Conservation (phyloP, 2,888 invertebrate genomes). For the Dynastes grantii region DNA sequence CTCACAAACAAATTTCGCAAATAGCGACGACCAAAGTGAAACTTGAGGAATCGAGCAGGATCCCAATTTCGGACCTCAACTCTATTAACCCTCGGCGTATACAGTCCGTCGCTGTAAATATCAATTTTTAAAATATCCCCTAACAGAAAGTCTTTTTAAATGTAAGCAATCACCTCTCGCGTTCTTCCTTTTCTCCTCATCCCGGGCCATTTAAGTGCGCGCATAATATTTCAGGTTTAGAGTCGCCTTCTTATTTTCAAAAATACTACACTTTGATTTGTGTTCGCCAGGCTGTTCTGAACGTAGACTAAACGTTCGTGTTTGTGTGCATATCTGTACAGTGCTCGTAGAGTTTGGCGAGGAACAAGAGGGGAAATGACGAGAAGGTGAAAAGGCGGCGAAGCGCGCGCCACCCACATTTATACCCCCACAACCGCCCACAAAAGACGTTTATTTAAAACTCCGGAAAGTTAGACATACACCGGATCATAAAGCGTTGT, state of each 20-base stretch:
- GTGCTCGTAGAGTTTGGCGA: not conserved
- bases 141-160: constrained; percentile 13
- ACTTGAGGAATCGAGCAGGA: not conserved
- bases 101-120: constrained; percentile 5
- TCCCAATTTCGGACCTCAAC: constrained; percentile 22
- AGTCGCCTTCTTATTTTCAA: constrained; percentile 40
- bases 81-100: constrained; percentile 16
- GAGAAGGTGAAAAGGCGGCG: not conserved
- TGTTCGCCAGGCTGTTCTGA: constrained; percentile 26
- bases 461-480: not conserved
- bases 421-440: constrained; percentile 12
- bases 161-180: not conserved
- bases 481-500: not conserved
- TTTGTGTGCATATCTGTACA: no score
- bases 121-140: constrained; percentile 23
- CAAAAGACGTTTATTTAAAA: constrained; percentile 31
- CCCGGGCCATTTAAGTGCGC: not conserved
- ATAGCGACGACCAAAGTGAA: not conserved
- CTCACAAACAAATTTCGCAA: not conserved
- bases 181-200: not conserved
- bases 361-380: not conserved
- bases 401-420: constrained; percentile 17
- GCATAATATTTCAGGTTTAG: constrained; percentile 28
- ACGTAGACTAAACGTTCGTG: no score
- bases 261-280: constrained; percentile 42